phyloP scores from a whole-genome alignment of 2,888 invertebrate species.

The Spodoptera littoralis region DNA sequence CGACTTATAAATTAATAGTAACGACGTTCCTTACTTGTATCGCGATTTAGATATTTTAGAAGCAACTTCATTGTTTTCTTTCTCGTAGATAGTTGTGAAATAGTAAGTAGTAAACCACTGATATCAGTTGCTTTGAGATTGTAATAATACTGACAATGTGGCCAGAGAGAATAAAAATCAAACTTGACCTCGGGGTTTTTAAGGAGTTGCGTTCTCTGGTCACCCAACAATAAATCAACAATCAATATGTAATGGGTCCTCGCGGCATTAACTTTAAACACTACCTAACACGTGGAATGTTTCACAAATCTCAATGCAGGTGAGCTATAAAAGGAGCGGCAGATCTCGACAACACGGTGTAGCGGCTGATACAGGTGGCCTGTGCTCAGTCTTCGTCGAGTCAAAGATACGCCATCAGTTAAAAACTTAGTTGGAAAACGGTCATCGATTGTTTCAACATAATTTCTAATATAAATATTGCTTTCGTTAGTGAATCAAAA shows the following conservation, averaged over 20 bases:
- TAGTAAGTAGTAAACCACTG: conserved; percentile 39
- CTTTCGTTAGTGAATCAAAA: background rate
- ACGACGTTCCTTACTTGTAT: conserved; percentile 46
- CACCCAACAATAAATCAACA: conserved; percentile 36
- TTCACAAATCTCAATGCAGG: conserved; percentile 66
- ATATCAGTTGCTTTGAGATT: conserved; percentile 58
- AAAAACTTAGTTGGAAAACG: conserved; percentile 32
- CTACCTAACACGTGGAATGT: conserved; percentile 68
- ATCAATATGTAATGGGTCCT: conserved; percentile 38
- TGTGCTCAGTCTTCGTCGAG: conserved; percentile 63
- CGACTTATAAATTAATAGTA: conserved; percentile 39
- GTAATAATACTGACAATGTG: conserved; percentile 62
- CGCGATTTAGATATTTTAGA: conserved; percentile 38
- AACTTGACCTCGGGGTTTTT: conserved; percentile 30
- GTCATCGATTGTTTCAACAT: conserved; percentile 35
- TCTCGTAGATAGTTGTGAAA: background rate
- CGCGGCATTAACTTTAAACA: conserved; percentile 44
- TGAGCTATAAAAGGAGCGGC: conserved; percentile 41
- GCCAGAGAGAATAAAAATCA: conserved; percentile 37
- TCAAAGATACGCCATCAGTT: conserved; percentile 42
- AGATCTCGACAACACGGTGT: conserved; percentile 45
- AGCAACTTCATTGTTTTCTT: conserved; percentile 22
- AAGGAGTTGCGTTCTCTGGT: conserved; percentile 28
- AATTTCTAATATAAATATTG: no score
- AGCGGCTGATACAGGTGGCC: conserved; percentile 40